Conservation (phyloP, 2,797 vertebrate genomes). For the Squalus acanthias region DNA sequence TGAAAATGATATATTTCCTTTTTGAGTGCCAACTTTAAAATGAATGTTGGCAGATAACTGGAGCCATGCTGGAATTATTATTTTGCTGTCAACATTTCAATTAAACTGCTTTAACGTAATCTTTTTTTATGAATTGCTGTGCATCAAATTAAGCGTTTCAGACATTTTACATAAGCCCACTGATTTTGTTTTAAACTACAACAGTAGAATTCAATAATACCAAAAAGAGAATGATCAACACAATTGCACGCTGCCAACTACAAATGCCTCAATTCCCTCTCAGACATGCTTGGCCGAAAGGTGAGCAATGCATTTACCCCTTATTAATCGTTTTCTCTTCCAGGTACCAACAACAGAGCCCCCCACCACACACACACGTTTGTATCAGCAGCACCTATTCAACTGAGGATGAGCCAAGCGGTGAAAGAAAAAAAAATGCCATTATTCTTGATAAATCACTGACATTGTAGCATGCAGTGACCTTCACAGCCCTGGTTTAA, state of each 20-base stretch:
- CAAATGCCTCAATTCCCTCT: too few species aligned
- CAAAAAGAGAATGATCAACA: not conserved
- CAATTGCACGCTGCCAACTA: not conserved
- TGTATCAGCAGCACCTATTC: not conserved
- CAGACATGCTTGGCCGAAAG: not conserved
- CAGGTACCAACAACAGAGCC: not conserved
- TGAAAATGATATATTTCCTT: not conserved
- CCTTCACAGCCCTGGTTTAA: conserved; percentile 58
- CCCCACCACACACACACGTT: not conserved
- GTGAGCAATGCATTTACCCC: not conserved
- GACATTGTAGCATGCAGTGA: conserved; percentile 56
- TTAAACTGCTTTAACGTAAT: conserved; percentile 23
- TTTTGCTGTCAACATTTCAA: conserved; percentile 30
- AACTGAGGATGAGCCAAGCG: not conserved
- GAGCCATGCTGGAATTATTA: conserved; percentile 2
- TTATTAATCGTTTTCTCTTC: not conserved
- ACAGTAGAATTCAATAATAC: conserved; percentile 4
- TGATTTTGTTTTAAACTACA: not conserved
- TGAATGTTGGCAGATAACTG: conserved; percentile 17
- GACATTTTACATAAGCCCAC: not conserved
- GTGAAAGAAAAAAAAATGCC: conserved; percentile 36
- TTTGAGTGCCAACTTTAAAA: not conserved
- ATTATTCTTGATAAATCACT: conserved; percentile 57
- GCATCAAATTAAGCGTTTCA: conserved; percentile 22
- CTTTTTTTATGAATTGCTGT: conserved; percentile 1